Conservation (phyloP, 2,113 vertebrate genomes). For the Tupaia chinensis region DNA sequence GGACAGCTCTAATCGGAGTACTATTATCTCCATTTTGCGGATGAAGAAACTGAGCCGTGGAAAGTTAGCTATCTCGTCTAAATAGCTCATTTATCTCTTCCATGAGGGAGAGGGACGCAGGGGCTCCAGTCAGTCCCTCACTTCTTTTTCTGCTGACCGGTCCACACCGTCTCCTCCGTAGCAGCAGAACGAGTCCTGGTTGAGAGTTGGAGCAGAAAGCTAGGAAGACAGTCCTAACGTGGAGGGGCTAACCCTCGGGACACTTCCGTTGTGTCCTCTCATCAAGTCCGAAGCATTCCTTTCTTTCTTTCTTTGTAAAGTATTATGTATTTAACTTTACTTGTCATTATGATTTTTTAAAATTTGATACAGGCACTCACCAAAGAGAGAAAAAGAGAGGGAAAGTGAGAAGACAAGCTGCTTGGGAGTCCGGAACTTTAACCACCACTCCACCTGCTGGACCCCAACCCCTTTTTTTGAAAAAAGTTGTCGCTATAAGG, state of each 20-base stretch:
- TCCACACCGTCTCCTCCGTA: not conserved
- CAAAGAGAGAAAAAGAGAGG: too few relatives aligned
- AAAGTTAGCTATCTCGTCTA: not conserved
- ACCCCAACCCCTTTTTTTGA: too few relatives aligned
- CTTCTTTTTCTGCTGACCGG: not conserved
- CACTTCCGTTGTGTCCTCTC: not conserved
- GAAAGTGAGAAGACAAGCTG: too few relatives aligned
- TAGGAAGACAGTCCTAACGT: not conserved
- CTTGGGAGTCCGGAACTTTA: too few relatives aligned
- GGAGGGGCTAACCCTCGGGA: not conserved
- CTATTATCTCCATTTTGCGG: not conserved
- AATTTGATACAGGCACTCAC: too few relatives aligned
- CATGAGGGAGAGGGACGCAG: too few relatives aligned
- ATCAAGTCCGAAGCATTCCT: not conserved
- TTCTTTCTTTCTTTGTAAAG: too few relatives aligned
- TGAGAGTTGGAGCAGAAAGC: not conserved
- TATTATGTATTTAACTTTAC: too few relatives aligned
- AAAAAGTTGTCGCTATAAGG: too few relatives aligned
- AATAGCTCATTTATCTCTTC: too few relatives aligned
- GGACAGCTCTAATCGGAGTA: not conserved
- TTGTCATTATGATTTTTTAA: too few relatives aligned
- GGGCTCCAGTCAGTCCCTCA: not conserved
- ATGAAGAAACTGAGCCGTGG: not conserved
- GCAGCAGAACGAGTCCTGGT: slow-evolving; percentile 1
- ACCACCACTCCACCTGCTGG: too few relatives aligned